Base-by-base conservation (phyloP, 2,113 vertebrate genomes). In the Phrynosoma platyrhinos region DNA sequence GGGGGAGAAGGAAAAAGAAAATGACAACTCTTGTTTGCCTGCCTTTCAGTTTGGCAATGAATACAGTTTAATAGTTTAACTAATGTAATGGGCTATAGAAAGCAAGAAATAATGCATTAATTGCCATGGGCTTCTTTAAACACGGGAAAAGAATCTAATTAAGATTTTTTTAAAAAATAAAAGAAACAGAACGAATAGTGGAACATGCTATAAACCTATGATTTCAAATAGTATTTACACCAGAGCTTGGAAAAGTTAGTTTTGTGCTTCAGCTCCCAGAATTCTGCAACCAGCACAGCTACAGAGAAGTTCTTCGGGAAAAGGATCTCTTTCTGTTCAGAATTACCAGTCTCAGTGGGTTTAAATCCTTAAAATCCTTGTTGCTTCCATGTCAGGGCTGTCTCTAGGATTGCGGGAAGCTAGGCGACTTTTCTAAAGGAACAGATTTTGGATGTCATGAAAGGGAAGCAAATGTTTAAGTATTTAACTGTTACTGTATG, bases 51-150 rank as follows among this genome's bases (percentile, higher is more conserved):
- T 53, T 86, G 69, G 36, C 40, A 81, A 47, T 71, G 69, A 75
- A 81, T 53, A 52, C 13, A 12, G 69, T 64, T 89, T 80, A 85
- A 85, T 85, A 86, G 72, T 88, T 89, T 89, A 79, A 89, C 75
- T n/a, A 79, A 52, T 42, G 36, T 72, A 89, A 84, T 81, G 47
- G 72, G 71, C 71, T 89, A 76, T 23, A 78, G 40, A 76, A 75
- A n/a, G 53, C 21, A 77, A 69, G 87, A 82, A 75, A 62, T 16
- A 80, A 86, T 42, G 25, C 40, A 66, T 75, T 71, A 79, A 84
- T 84, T 79, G 79, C 79, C 55, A 32, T 1, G 8, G 66, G 58
- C 58, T 62, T 68, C 9, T 25, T 72, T 72, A 16, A 72, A n/a
- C 30, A 32, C 32, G 2, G 4, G 6, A 55, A 79, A 72, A 69